Conservation (phyloP, 2,113 vertebrate species). For the Athene noctua region DNA sequence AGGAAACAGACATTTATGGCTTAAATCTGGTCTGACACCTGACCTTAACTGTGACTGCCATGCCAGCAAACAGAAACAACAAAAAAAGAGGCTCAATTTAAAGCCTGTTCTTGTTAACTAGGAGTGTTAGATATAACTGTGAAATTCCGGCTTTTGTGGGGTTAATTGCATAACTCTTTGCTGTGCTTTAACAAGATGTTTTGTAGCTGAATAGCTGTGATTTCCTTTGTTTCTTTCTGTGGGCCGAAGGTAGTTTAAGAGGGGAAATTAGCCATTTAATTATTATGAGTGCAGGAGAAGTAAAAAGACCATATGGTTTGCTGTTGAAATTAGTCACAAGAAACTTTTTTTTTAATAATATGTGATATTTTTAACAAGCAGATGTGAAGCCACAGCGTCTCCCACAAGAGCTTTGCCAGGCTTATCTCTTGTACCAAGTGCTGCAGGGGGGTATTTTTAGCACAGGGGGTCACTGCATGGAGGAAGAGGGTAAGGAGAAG, state of each 20-base stretch:
- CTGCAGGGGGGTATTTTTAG: constrained; percentile 39
- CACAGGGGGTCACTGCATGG: not conserved
- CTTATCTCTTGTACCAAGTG: constrained; percentile 43
- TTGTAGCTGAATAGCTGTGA: constrained; percentile 64
- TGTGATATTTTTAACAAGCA: constrained; percentile 76
- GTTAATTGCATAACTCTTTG: constrained; percentile 65
- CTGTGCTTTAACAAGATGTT: constrained; percentile 66
- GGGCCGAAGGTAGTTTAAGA: constrained; percentile 64
- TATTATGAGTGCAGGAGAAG: constrained; percentile 71
- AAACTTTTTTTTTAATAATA: constrained; percentile 74
- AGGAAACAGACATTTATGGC: constrained; percentile 45
- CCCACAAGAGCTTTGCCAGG: constrained; percentile 60
- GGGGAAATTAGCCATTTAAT: constrained; percentile 74
- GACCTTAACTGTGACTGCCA: constrained; percentile 43
- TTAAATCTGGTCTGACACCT: constrained; percentile 56
- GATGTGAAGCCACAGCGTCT: constrained; percentile 64
- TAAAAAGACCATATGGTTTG: constrained; percentile 75
- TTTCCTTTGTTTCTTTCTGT: constrained; percentile 75
- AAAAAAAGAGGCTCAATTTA: not conserved
- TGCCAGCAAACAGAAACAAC: constrained; percentile 52
- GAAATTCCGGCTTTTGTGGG: constrained; percentile 65
- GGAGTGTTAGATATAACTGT: constrained; percentile 54
- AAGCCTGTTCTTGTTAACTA: constrained; percentile 32
- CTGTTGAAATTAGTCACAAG: constrained; percentile 77
- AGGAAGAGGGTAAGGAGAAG: not conserved